Evolutionary conservation across 2,113 vertebrate species (phyloP).

Genomic region (Brachionichthys hirsutus): DNA sequence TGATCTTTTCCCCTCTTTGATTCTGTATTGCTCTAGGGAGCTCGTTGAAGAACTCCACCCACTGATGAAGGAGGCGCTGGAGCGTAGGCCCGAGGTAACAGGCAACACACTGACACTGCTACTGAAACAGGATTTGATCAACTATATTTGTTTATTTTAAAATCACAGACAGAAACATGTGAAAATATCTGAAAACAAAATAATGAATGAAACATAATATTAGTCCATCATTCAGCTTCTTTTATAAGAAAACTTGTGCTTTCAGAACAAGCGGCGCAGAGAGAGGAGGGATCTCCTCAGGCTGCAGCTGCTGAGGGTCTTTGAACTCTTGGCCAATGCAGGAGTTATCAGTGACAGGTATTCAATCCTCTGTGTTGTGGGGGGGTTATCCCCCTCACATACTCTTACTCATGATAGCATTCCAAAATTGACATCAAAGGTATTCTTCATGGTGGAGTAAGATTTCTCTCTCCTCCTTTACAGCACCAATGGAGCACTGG

Average conservation of each 20-base stretch:
- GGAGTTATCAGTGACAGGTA: constrained; percentile 99
- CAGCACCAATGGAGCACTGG: constrained; percentile 95
- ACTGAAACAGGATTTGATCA: too few relatives aligned
- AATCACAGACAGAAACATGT: too few relatives aligned
- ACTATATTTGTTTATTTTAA: too few relatives aligned
- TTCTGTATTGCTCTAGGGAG: constrained; percentile 79
- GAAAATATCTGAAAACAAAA: too few relatives aligned
- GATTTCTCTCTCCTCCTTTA: constrained; percentile 15
- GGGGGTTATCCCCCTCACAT: background rate
- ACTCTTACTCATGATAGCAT: background rate
- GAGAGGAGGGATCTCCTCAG: constrained; percentile 92
- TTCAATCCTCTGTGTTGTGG: too few relatives aligned
- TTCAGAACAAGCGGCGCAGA: constrained; percentile 95
- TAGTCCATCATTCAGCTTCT: too few relatives aligned
- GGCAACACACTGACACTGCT: background rate
- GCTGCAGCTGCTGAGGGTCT: constrained; percentile 92
- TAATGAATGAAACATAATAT: too few relatives aligned
- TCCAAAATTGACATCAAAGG: background rate
- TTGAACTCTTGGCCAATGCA: constrained; percentile 95
- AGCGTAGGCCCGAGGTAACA: constrained; percentile 93
- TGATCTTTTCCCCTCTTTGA: background rate
- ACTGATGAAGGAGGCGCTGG: constrained; percentile 97
- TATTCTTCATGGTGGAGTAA: background rate
- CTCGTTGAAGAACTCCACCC: constrained; percentile 98
- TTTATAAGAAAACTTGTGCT: constrained; percentile 3